Conservation (phyloP, 2,888 invertebrate species). For the Zaprionus lineosus region DNA sequence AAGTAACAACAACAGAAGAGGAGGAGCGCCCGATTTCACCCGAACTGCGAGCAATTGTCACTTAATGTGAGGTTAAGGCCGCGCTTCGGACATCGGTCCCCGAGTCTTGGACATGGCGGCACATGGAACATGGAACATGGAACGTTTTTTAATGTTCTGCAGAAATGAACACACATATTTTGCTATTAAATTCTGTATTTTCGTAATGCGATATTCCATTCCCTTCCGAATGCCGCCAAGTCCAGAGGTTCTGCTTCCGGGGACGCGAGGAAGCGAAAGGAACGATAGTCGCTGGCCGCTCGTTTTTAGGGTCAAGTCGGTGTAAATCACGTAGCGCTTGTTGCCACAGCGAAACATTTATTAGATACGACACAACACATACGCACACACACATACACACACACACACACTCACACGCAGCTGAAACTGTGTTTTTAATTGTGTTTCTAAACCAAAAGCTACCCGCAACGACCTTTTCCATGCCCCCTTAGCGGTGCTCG, state of each 20-base stretch:
- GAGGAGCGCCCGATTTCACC: constrained; percentile 57
- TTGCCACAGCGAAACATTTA: constrained; percentile 42
- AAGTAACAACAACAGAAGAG: background rate
- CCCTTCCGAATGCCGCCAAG: too few species aligned
- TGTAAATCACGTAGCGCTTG: constrained; percentile 63
- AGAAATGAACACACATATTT: constrained; percentile 55
- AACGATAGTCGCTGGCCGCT: too few species aligned
- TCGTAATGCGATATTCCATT: constrained; percentile 73
- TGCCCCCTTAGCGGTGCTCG: constrained; percentile 59
- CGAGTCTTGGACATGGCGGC: constrained; percentile 28
- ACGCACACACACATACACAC: constrained; percentile 4
- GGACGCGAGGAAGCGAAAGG: too few species aligned
- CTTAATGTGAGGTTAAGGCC: constrained; percentile 32
- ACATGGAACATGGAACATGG: constrained; percentile 39
- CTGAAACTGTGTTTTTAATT: constrained; percentile 55
- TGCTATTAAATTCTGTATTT: constrained; percentile 62
- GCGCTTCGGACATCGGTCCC: constrained; percentile 29
- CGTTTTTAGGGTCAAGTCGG: constrained; percentile 63
- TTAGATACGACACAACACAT: constrained; percentile 49
- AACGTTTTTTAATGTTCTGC: constrained; percentile 53
- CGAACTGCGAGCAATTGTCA: constrained; percentile 49
- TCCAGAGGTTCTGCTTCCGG: too few species aligned
- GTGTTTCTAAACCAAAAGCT: constrained; percentile 70
- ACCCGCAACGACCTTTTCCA: constrained; percentile 65
- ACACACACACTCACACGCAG: background rate